A percentile compares a stretch with the other conserved stretches of the same genome.
Conservation (phyloP, 2,113 vertebrate genomes). For the Anguilla japonica region DNA sequence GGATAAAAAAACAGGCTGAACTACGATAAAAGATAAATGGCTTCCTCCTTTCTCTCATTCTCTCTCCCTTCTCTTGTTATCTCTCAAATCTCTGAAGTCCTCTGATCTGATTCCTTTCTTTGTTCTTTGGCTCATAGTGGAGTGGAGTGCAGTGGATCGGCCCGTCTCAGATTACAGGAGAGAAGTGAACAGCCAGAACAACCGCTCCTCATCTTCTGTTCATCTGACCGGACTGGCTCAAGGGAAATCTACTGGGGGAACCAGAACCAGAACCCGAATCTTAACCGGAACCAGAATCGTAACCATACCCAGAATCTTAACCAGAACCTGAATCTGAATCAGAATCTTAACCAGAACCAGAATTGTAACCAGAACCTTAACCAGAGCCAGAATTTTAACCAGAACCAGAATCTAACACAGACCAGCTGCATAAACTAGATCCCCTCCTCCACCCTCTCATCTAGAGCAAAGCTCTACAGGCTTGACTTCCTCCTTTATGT, state of each 20-base stretch:
- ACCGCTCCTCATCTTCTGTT: background rate
- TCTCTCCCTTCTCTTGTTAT: too few relatives aligned
- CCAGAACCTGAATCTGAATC: too few relatives aligned
- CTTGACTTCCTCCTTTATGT: too few relatives aligned
- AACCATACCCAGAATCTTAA: too few relatives aligned
- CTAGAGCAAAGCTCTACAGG: too few relatives aligned
- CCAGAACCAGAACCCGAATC: background rate
- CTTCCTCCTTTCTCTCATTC: background rate
- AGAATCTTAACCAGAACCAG: background rate
- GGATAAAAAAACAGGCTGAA: background rate
- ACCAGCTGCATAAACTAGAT: too few relatives aligned
- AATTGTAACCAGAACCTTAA: background rate
- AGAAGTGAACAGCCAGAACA: background rate
- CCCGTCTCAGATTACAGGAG: background rate
- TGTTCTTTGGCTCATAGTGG: background rate
- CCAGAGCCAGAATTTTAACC: background rate
- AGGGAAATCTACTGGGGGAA: background rate
- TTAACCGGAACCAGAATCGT: too few relatives aligned
- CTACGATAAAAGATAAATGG: background rate
- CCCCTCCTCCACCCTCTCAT: too few relatives aligned
- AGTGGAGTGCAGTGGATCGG: too few relatives aligned
- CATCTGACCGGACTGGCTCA: background rate
- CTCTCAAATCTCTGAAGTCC: background rate
- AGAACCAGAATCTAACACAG: background rate
- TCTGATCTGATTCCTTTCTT: background rate